Conservation (phyloP, 2,888 invertebrate species). For the Pollenia griseotomentosa region DNA sequence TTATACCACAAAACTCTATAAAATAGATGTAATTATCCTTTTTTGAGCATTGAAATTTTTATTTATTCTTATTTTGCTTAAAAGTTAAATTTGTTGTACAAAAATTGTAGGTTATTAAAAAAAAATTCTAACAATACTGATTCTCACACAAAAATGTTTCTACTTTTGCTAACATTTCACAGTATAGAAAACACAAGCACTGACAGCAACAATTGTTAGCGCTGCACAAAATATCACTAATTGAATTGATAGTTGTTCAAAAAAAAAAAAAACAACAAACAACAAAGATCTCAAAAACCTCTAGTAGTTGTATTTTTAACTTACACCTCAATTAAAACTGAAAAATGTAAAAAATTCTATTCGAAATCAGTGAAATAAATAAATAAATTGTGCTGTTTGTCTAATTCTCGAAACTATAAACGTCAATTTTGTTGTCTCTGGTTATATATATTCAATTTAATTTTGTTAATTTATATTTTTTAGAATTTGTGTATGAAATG, state of each 20-base stretch:
- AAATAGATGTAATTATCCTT: no score
- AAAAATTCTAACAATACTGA: no score
- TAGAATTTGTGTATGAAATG: no score
- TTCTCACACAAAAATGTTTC: no score
- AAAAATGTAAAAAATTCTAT: background rate
- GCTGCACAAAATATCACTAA: background rate
- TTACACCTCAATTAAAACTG: background rate
- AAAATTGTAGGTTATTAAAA: no score
- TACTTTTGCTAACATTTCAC: no score
- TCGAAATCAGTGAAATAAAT: background rate
- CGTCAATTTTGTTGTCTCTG: background rate
- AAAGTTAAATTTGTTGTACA: no score
- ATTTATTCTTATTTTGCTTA: no score
- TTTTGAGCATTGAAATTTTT: no score
- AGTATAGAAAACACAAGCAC: no score
- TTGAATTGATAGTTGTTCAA: background rate
- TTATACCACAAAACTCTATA: no score
- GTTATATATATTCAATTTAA: background rate
- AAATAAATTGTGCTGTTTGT: constrained; percentile 3
- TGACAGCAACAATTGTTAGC: background rate
- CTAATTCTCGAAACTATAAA: background rate
- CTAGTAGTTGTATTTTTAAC: background rate
- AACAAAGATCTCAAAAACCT: background rate
- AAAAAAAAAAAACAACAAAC: background rate
- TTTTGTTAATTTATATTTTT: no score